A percentile compares a stretch with the other conserved stretches of the same genome.
phyloP scores from a whole-genome alignment of 2,888 invertebrate species.

The Glyphotaelius pellucidus region DNA sequence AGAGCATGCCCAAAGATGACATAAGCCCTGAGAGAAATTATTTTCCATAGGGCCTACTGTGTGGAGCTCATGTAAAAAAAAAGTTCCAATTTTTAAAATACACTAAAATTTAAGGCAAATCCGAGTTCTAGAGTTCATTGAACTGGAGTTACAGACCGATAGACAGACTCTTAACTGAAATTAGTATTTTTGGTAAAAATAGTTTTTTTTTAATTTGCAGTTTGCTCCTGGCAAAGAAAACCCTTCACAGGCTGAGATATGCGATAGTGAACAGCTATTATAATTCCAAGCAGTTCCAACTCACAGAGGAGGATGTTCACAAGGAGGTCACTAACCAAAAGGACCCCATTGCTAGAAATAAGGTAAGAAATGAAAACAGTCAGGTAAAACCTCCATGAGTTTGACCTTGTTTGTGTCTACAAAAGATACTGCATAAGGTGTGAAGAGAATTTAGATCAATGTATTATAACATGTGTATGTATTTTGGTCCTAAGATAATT shows the following conservation, averaged over 20 bases:
- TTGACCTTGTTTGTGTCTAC: not conserved
- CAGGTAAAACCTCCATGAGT: not conserved
- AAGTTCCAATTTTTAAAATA: too few relatives aligned
- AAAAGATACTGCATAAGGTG: not conserved
- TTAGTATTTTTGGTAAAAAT: too few relatives aligned
- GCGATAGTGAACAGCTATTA: slow-evolving; percentile 73
- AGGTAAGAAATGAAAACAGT: slow-evolving; percentile 68
- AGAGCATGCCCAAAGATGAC: too few relatives aligned
- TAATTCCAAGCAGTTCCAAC: slow-evolving; percentile 71
- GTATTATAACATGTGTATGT: not conserved
- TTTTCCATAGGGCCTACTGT: too few relatives aligned
- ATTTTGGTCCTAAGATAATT: not conserved
- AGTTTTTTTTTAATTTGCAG: slow-evolving; percentile 67
- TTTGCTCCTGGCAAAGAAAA: slow-evolving; percentile 71
- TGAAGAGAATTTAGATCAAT: not conserved
- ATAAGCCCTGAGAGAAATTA: too few relatives aligned
- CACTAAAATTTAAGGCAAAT: too few relatives aligned
- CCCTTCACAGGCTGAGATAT: slow-evolving; percentile 73
- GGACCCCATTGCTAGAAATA: slow-evolving; percentile 71
- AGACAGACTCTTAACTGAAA: too few relatives aligned
- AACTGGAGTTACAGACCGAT: too few relatives aligned
- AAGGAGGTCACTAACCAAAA: slow-evolving; percentile 72
- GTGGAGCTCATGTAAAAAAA: too few relatives aligned
- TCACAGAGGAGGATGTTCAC: slow-evolving; percentile 68
- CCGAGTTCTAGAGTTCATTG: too few relatives aligned